Base-by-base conservation (phyloP, 2,888 invertebrate genomes). In the Chaitophorus viminalis region DNA sequence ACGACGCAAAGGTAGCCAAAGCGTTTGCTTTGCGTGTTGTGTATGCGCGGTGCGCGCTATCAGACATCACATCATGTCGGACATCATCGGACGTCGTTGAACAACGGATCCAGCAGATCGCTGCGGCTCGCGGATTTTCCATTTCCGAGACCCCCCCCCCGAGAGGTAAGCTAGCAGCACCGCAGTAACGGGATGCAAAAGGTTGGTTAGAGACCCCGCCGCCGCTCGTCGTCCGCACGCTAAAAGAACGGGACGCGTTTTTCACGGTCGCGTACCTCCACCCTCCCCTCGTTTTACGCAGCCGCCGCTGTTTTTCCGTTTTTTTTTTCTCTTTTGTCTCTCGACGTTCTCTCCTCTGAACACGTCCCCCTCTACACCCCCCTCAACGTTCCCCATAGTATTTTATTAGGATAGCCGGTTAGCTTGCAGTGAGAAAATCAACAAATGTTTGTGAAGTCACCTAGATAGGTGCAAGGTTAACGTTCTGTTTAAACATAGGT, bases 81-180 rank as follows among this genome's bases (percentile, higher is more conserved):
- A 68, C 68, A 68, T 33, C 68, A n/a, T 39, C 77, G 70, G 39
- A 74, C 74, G 60, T 60, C 46, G 81, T 87, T 87, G 81, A 87
- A 60, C 79, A 87, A 72, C 79, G 33, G 78, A 31, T 77, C 46
- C 60, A 65, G 31, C 74, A 74, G n/a, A 79, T 5, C 11, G 29
- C 33, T 75, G 39, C 54, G n/a, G 68, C 60, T 68, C 81, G 68
- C 82, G 25, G 31, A 74, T 14, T 75, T 39, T 0, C 3, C 29
- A 54, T 75, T 83, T 75, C 60, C 68, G 39, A 31, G 76, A 36
- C 17, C 70, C 29, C 21, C 29, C 21, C 21, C 60, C 9, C 31
- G 65, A 9, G 36, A 75, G 60, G 83, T 83, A 82, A 82, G 82
- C 36, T 39, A 29, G 17, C 36, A 46, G 74, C 72, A 60, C 18